Evolutionary conservation across 1,140 invertebrate genomes (phyloP).

Genomic region (Rhopalosiphum maidis): DNA sequence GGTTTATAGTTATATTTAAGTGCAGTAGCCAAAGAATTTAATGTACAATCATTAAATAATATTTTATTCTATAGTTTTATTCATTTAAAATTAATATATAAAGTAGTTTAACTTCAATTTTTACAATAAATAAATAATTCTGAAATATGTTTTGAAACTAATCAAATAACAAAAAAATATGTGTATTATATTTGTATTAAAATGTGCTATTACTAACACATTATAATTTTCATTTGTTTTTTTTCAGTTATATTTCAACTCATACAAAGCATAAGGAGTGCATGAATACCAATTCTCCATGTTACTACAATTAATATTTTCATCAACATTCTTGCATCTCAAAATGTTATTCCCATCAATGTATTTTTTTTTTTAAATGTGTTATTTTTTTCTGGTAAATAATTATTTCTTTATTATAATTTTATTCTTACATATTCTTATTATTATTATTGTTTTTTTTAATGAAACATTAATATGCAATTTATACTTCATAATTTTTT

Average conservation of each 20-base stretch:
- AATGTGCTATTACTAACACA: not conserved
- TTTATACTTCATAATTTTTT: not conserved
- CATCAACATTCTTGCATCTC: slow-evolving; percentile 53
- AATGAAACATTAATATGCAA: not conserved
- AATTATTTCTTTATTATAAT: slow-evolving; percentile 27
- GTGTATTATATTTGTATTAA: not conserved
- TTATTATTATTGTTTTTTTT: not conserved
- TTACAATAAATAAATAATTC: no score
- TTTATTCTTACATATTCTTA: not conserved
- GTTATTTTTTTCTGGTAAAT: not conserved
- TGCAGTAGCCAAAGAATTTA: not conserved
- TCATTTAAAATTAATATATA: no score
- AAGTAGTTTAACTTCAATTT: no score
- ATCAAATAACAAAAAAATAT: not conserved
- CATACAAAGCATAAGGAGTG: slow-evolving; percentile 50
- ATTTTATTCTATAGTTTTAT: not conserved
- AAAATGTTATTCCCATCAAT: slow-evolving; percentile 9
- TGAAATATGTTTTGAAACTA: not conserved
- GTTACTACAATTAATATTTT: not conserved
- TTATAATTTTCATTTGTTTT: not conserved
- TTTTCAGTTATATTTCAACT: slow-evolving; percentile 53
- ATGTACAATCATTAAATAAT: not conserved
- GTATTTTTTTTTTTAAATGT: slow-evolving; percentile 28
- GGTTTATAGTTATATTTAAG: not conserved
- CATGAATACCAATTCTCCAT: not conserved